Percentiles rank a stretch among this genome's conserved stretches.
phyloP scores from a whole-genome alignment of 2,797 vertebrate genomes.

The Crypturellus tataupa region DNA sequence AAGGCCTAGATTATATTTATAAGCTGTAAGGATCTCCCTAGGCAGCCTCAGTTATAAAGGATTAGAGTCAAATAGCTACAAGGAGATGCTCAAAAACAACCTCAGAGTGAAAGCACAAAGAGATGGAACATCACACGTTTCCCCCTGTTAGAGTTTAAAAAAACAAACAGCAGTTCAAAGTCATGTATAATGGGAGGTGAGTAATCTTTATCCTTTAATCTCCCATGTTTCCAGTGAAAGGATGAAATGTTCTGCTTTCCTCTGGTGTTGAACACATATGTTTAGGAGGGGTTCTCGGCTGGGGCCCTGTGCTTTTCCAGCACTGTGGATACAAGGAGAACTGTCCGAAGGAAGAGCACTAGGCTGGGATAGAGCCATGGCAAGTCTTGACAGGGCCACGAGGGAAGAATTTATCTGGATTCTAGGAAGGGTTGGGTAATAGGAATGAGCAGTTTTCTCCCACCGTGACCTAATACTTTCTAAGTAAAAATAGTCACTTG shows the following conservation, averaged over 20 bases:
- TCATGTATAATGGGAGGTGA: background rate
- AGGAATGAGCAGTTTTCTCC: background rate
- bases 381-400: background rate
- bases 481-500: background rate
- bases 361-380: background rate
- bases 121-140: background rate
- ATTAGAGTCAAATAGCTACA: background rate
- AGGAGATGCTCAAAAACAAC: conserved; percentile 54
- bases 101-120: background rate
- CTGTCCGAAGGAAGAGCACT: background rate
- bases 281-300: background rate
- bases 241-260: background rate
- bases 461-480: background rate
- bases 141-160: background rate
- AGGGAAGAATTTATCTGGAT: background rate
- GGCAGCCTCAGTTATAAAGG: conserved; percentile 29
- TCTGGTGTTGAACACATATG: background rate
- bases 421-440: background rate
- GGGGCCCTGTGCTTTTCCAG: background rate
- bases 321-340: background rate
- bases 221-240: background rate
- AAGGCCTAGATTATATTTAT: conserved; percentile 46
- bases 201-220: background rate
- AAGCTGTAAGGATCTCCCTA: conserved; percentile 53
- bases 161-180: background rate